phyloP scores from a whole-genome alignment of 2,113 vertebrate genomes.

The Cynocephalus volans region DNA sequence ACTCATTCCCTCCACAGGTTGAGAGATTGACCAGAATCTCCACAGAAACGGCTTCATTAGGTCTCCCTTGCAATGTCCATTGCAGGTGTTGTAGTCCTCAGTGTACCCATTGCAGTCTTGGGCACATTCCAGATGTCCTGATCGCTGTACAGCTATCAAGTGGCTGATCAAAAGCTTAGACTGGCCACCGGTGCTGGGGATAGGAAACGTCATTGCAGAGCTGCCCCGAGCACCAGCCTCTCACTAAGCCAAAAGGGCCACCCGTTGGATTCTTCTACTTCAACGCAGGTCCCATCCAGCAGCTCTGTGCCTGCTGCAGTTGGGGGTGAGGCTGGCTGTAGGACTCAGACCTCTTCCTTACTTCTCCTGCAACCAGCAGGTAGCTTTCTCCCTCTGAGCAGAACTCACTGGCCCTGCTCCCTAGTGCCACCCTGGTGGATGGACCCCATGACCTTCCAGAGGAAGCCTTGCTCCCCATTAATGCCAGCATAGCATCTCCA shows the following conservation, averaged over 20 bases:
- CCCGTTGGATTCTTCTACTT: accelerated
- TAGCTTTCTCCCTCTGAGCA: background rate
- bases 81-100: too few species aligned
- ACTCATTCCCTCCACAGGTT: accelerated
- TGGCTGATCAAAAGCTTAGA: too few species aligned
- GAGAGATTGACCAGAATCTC: background rate
- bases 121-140: background rate
- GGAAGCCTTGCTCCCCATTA: accelerated
- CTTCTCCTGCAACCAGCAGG: too few species aligned
- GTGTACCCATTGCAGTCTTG: accelerated
- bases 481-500: accelerated
- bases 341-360: accelerated
- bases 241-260: accelerated
- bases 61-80: background rate
- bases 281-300: background rate
- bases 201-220: accelerated
- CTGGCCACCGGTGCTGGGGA: background rate
- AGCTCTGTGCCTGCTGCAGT: background rate
- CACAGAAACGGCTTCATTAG: background rate
- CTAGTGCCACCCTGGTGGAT: accelerated
- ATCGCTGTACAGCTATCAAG: background rate
- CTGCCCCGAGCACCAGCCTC: background rate
- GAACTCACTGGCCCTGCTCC: background rate
- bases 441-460: background rate
- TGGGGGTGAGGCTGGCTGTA: accelerated